Base-by-base conservation (phyloP, 2,113 vertebrate species). In the Ctenodactylus gundi region DNA sequence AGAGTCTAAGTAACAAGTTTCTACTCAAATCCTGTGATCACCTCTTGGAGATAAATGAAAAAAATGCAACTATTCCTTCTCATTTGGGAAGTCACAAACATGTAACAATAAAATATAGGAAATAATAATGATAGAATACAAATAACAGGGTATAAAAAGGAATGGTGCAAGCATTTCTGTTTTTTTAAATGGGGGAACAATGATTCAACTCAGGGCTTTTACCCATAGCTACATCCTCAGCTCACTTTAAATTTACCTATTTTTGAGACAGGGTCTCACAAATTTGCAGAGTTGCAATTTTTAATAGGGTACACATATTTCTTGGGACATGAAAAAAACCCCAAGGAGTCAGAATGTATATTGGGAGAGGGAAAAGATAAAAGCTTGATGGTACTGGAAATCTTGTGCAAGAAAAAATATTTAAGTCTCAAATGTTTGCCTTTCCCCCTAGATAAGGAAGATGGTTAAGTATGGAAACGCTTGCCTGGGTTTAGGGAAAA, bases 291-390 rank as follows among this genome's bases (percentile, higher is more conserved):
- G n/a, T 51, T 34, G n/a, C 89, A 44, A 83, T 44, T 73, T 85
- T 91, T 90, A 86, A 67, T 25, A 82, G 41, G 15, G 60, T n/a
- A 85, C 1, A 15, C 14, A 53, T 25, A 80, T 67, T 85, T 41
- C 29, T 89, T 86, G 46, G 51, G 41, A 91, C 23, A 39, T 76
- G 62, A 29, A 86, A 25, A 34, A 91, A 83, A 83, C 73, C 13
- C 86, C 67, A 4, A 83, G 75, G 36, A 78, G 34, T 95, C 60
- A 91, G 75, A 93, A 80, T 67, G 60, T 78, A 51, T 82, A 72
- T 0, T 70, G 25, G 34, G 75, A 93, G 27, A 76, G 21, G 62
- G 20, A 57, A 17, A 91, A 73, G 57, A 88, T 88, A 75, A 88
- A 85, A 27, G 18, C 9, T 75, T 83, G 36, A 93, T 67, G 12